Base-by-base conservation (phyloP, 2,888 invertebrate genomes). In the Caenorhabditis angaria region DNA sequence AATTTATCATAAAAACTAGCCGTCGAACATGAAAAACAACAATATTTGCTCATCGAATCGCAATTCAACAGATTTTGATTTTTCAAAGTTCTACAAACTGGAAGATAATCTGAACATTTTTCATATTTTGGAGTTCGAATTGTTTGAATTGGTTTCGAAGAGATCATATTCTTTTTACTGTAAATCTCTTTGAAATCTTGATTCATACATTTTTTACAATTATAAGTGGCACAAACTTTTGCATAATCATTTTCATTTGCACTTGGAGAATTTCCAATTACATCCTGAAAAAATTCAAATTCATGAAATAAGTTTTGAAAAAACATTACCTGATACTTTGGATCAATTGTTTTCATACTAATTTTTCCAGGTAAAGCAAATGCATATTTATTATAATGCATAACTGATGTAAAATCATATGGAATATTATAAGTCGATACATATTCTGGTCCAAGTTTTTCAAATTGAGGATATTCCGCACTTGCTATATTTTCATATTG, bases 191-290 rank as follows among this genome's bases (percentile, higher is more conserved):
- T 54, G 24, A 68, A 70, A 20, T 63, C 59, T 32, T 76, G 65
- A 27, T 75, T 64, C 78, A 77, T 79, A 54, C 82, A 82, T 18
- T 53, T 64, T 3, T 56, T 47, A 57, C 82, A 82, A 5, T 74
- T 69, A 63, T 85, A 85, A 24, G 84, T 74, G 4, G 77, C 70
- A 70, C 85, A 85, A 41, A 85, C 73, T 66, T 85, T 85, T 6
- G 65, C 67, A 65, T 84, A 85, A 65, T 85, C 85, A 51, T 77
- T 76, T 29, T 70, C 61, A 10, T 82, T 79, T 8, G 85, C 83
- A 61, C 82, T 82, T n/a, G 47, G 65, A 6, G 72, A 77, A 32
- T 75, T 68, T 8, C 85, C 85, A 60, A 85, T 85, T 18, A 82
- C 64, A 61, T 83, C 76, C 82, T 85, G 55, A 25, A 78, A 51